Evolutionary conservation across 2,113 vertebrate genomes (phyloP).

Genomic region (Microcebus ravelobensis): DNA sequence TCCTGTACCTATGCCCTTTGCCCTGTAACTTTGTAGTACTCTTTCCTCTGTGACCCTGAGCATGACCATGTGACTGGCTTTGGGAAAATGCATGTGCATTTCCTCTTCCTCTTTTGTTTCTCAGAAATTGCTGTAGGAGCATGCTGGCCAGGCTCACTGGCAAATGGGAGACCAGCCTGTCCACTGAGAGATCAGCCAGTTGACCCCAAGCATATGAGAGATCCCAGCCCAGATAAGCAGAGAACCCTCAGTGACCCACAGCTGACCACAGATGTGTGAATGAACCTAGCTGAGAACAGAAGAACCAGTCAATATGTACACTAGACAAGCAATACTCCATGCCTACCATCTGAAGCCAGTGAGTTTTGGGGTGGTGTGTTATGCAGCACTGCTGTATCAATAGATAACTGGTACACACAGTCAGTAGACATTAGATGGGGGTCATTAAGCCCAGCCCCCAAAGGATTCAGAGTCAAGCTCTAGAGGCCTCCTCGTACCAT

Average conservation of each 20-base stretch:
- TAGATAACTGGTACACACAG: neutral
- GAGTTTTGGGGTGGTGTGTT: neutral
- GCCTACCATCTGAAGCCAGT: neutral
- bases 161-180: neutral
- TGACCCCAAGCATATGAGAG: neutral
- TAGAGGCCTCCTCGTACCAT: neutral
- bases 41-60: neutral
- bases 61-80: neutral
- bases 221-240: neutral
- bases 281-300: neutral
- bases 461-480: neutral
- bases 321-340: neutral
- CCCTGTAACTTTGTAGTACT: neutral
- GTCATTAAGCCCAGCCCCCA: neutral
- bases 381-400: neutral
- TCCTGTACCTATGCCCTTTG: neutral
- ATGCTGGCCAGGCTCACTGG: neutral
- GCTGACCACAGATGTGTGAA: neutral
- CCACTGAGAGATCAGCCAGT: neutral
- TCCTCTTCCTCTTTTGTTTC: neutral
- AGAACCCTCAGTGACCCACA: neutral
- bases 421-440: neutral
- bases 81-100: neutral
- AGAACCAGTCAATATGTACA: neutral
- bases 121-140: neutral